Evolutionary conservation across 1,140 invertebrate genomes (phyloP).

Genomic region (Centruroides sculpturatus): DNA sequence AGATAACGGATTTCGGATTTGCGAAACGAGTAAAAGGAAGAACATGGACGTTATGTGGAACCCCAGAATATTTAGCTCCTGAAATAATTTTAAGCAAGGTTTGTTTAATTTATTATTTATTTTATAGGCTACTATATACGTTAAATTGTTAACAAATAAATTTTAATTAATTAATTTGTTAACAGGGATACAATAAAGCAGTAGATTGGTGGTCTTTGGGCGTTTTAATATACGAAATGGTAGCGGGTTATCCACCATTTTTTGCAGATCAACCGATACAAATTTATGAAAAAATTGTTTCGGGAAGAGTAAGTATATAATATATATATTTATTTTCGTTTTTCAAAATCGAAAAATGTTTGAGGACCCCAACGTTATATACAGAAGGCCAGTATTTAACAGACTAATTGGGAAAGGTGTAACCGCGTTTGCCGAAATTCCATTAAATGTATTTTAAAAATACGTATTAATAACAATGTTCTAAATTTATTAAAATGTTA

Average conservation of each 20-base stretch:
- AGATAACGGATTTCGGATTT: slow-evolving; percentile 22
- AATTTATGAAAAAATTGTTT: slow-evolving; percentile 67
- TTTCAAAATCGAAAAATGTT: background rate
- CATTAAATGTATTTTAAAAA: too few species aligned
- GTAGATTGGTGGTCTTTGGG: slow-evolving; percentile 96
- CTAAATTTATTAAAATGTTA: too few species aligned
- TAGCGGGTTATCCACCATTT: slow-evolving; percentile 58
- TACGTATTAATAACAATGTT: too few species aligned
- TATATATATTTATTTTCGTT: background rate
- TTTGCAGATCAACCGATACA: slow-evolving; percentile 65
- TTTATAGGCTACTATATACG: too few species aligned
- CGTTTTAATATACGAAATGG: slow-evolving; percentile 51
- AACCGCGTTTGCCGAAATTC: background rate
- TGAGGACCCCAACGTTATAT: background rate
- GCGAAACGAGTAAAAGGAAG: slow-evolving; percentile 18
- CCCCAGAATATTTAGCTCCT: slow-evolving; percentile 23
- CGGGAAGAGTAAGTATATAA: slow-evolving; percentile 36
- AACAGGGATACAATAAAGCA: slow-evolving; percentile 76
- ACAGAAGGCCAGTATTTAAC: background rate
- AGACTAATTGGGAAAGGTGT: background rate
- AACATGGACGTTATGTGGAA: slow-evolving; percentile 21
- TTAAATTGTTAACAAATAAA: too few species aligned
- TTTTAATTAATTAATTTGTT: too few species aligned
- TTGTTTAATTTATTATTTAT: background rate
- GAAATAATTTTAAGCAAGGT: slow-evolving; percentile 58